A percentile compares a stretch with the other conserved stretches of the same genome.
phyloP scores from a whole-genome alignment of 2,888 invertebrate species.

The Pycnomerus fuliginosus region DNA sequence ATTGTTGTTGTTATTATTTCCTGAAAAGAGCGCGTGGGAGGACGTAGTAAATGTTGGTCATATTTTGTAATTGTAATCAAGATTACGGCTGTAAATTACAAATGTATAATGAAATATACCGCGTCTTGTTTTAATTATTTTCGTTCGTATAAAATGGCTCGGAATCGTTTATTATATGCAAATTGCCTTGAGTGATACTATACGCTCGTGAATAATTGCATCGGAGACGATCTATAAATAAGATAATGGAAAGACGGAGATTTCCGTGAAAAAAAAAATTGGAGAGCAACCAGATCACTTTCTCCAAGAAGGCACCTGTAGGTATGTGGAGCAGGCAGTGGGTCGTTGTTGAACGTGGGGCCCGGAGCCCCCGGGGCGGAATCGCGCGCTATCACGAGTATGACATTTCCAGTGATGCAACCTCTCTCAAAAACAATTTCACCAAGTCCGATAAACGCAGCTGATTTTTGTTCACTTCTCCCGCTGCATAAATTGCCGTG shows the following conservation, averaged over 20 bases:
- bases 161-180: constrained; percentile 40
- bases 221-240: constrained; percentile 8
- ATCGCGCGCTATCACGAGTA: constrained; percentile 30
- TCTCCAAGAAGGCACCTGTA: constrained; percentile 43
- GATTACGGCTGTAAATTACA: constrained; percentile 48
- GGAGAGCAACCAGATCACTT: constrained; percentile 43
- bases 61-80: constrained; percentile 54
- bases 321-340: constrained; percentile 41
- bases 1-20: constrained; percentile 51
- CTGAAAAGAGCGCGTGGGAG: constrained; percentile 50
- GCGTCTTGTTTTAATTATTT: constrained; percentile 35
- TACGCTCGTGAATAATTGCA: constrained; percentile 29
- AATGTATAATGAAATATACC: constrained; percentile 41
- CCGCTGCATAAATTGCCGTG: constrained; percentile 21
- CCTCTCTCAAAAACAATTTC: constrained; percentile 24
- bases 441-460: constrained; percentile 8
- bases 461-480: constrained; percentile 19
- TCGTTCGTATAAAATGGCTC: constrained; percentile 26
- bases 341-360: constrained; percentile 25
- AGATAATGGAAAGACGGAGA: neutral
- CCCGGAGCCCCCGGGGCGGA: constrained; percentile 28
- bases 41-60: constrained; percentile 50
- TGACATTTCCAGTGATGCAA: constrained; percentile 26
- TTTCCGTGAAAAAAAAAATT: neutral
- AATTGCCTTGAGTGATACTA: constrained; percentile 35